phyloP scores from a whole-genome alignment of 2,797 vertebrate genomes.

The Aulostomus chinensis region DNA sequence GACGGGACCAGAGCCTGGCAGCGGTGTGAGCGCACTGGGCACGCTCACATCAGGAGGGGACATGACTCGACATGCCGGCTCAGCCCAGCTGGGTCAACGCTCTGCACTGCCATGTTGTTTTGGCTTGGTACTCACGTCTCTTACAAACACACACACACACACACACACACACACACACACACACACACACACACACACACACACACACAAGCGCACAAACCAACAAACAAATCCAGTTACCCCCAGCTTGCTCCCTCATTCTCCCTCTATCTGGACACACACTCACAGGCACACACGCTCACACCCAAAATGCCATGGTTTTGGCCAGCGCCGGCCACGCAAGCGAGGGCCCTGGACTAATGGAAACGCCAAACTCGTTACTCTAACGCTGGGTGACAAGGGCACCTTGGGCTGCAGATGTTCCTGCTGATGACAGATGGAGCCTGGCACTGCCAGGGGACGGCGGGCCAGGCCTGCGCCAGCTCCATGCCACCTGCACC shows the following conservation, averaged over 20 bases:
- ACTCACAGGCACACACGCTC: constrained; percentile 60
- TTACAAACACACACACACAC: constrained; percentile 32
- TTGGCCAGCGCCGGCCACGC: constrained; percentile 59
- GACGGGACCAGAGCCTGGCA: constrained; percentile 62
- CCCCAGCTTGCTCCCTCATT: constrained; percentile 39
- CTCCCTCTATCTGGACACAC: constrained; percentile 55
- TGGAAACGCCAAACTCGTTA: constrained; percentile 93
- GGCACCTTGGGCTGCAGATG: constrained; percentile 98
- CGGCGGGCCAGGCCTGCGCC: constrained; percentile 79
- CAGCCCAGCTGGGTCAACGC: constrained; percentile 80
- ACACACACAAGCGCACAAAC: constrained; percentile 31
- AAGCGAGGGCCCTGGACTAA: constrained; percentile 78
- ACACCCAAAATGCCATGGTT: constrained; percentile 75
- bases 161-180: constrained; percentile 14
- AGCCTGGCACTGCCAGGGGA: constrained; percentile 86
- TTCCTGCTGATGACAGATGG: constrained; percentile 94
- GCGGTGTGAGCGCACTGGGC: constrained; percentile 67
- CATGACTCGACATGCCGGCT: constrained; percentile 78
- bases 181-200: constrained; percentile 11
- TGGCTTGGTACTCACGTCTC: constrained; percentile 54
- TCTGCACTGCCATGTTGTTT: constrained; percentile 73
- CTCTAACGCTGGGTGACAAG: constrained; percentile 96
- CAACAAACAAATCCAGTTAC: constrained; percentile 56
- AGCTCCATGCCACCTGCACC: constrained; percentile 90
- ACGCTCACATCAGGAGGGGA: constrained; percentile 77